These are phyloP conservation scores for Masticophis lateralis DNA, from an alignment of 2,797 vertebrate species.

Conservation along the genomic window DNA sequence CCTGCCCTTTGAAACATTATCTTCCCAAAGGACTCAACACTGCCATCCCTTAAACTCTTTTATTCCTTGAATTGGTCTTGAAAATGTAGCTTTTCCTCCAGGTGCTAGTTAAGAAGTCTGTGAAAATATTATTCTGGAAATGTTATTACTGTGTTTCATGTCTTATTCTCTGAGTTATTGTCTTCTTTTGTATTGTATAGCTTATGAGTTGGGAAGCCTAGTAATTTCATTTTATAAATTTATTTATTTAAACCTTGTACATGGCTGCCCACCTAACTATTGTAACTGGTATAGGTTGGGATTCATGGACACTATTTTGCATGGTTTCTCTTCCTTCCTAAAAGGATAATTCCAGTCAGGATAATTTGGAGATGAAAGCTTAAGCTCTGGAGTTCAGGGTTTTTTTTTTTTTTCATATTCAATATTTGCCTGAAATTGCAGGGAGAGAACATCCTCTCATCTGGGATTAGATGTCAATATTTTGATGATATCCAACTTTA, in stretches of 20 bases:
- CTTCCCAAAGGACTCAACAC: background rate
- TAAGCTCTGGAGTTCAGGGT: background rate
- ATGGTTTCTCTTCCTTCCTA: background rate
- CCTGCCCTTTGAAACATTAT: background rate
- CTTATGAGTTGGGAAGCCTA: background rate
- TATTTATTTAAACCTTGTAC: background rate
- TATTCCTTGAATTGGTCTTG: background rate
- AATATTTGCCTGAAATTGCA: background rate
- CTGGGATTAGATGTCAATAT: background rate
- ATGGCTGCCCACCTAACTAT: background rate
- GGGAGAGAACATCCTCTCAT: background rate
- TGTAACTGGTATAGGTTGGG: background rate
- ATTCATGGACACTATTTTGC: background rate
- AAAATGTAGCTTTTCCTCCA: background rate
- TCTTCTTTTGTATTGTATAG: background rate
- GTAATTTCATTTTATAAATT: background rate
- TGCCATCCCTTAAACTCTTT: background rate
- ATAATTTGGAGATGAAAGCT: background rate
- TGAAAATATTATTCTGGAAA: background rate
- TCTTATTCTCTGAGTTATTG: background rate
- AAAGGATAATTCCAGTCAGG: background rate
- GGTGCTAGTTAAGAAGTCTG: background rate
- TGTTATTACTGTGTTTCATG: background rate
- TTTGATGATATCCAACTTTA: background rate
- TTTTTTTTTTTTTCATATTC: background rate